Evolutionary conservation across 2,113 vertebrate genomes (phyloP), one percentile per base, ranked within the genome.

Genomic region (Micronycteris hirsuta): DNA sequence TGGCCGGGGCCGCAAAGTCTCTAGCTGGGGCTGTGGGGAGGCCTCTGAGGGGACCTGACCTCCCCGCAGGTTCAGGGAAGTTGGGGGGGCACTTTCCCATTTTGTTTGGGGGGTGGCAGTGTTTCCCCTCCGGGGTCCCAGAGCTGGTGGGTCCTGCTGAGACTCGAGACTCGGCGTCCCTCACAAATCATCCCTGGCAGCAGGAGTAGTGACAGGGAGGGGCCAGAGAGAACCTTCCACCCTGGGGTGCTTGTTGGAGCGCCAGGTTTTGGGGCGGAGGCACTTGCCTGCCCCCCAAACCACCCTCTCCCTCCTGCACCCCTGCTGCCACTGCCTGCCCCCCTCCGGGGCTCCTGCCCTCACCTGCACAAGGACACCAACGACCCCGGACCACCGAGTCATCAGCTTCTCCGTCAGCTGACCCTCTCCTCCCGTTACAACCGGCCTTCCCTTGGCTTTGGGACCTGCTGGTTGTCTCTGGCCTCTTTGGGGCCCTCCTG

Each of bases 261-360:
- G 0, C 26, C 45, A 33, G 56, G 82, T 45, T 16, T 10, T 0
- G 0, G 54, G n/a, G 9, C 8, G 0, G 12, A 43, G 43, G 47
- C 24, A 1, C 9, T 58, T 1, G 10, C 19, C 38, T 4, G 54
- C 2, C 28, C 52, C 65, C n/a, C n/a, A n/a, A n/a, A n/a, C 36
- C 38, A 33, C 7, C 31, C 38, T 15, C 22, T 49, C 56, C 38
- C 11, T 45, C 6, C 14, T 54, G 10, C 49, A 38, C 19, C 1
- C 16, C 24, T 33, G 15, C 0, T 33, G 77, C 56, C 36, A 2
- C 41, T 31, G 31, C 65, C 49, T 13, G 0, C 22, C 9, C 13
- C 38, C 36, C 8, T 22, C 49, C 15, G 4, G 7, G 86, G 31
- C 86, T 16, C 36, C 77, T 28, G 49, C 33, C 36, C 47, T 49